Evolutionary conservation across 2,113 vertebrate species (phyloP).

Genomic region (Talpa occidentalis): DNA sequence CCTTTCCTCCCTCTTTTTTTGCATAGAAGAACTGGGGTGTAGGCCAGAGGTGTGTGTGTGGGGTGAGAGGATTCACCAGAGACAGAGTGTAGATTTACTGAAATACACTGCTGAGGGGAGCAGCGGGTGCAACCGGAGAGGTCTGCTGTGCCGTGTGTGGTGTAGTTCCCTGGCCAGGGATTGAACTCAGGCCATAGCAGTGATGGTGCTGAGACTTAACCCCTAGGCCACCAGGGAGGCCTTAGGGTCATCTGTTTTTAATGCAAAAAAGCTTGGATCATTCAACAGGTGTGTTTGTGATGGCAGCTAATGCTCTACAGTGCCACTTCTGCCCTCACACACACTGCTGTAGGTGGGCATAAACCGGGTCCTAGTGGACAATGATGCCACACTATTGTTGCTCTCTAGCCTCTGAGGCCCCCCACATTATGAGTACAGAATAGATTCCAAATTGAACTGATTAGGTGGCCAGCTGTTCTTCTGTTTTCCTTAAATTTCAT

Average conservation of each 20-base stretch:
- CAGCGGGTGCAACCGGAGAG: too few species aligned
- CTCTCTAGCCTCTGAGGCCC: background rate
- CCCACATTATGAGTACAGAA: background rate
- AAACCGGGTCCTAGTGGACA: background rate
- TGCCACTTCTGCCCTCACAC: background rate
- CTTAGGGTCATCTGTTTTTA: background rate
- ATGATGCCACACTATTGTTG: background rate
- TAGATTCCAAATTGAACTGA: background rate
- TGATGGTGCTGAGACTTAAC: too few species aligned
- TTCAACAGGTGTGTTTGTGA: background rate
- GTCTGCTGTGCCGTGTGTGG: too few species aligned
- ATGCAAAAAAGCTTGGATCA: background rate
- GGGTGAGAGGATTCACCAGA: too few species aligned
- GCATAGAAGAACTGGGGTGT: too few species aligned
- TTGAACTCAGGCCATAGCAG: too few species aligned
- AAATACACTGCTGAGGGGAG: too few species aligned
- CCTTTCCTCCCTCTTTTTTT: too few species aligned
- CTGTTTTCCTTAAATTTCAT: background rate
- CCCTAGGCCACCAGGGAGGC: too few species aligned
- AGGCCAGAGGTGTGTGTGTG: too few species aligned
- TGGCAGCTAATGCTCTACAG: background rate
- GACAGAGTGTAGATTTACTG: too few species aligned
- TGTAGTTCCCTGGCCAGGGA: too few species aligned
- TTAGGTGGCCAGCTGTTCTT: background rate
- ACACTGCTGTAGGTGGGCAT: fast-evolving